phyloP scores from a whole-genome alignment of 1,140 invertebrate species.

The Mya arenaria region DNA sequence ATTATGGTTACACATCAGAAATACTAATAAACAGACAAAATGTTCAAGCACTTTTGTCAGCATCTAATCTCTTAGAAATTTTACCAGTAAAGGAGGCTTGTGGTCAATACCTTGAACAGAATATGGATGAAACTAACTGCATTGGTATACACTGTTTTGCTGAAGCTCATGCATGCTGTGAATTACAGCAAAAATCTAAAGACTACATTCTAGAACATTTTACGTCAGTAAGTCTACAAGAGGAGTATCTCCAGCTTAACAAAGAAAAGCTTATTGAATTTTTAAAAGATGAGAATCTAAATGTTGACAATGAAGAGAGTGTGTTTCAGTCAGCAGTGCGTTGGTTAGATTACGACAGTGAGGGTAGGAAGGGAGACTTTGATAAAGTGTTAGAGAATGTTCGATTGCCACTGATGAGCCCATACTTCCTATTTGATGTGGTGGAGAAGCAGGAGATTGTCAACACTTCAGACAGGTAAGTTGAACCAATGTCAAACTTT shows the following conservation, averaged over 20 bases:
- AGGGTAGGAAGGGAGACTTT: slow-evolving; percentile 64
- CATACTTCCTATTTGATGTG: slow-evolving; percentile 83
- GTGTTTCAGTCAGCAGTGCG: slow-evolving; percentile 82
- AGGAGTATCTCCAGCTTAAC: slow-evolving; percentile 82
- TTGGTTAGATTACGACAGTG: slow-evolving; percentile 82
- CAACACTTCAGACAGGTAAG: slow-evolving; percentile 52
- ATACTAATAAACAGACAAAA: slow-evolving; percentile 83
- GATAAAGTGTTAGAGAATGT: slow-evolving; percentile 82
- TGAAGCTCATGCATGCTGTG: slow-evolving; percentile 83
- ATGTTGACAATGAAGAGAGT: slow-evolving; percentile 83
- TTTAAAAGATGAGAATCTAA: slow-evolving; percentile 82
- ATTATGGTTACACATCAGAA: slow-evolving; percentile 84
- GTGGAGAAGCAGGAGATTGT: slow-evolving; percentile 81
- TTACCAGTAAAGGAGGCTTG: slow-evolving; percentile 83
- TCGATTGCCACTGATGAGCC: slow-evolving; percentile 82
- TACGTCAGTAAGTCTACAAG: slow-evolving; percentile 76
- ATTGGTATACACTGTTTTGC: slow-evolving; percentile 85
- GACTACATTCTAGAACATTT: slow-evolving; percentile 77
- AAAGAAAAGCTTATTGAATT: slow-evolving; percentile 82
- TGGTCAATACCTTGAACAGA: slow-evolving; percentile 83
- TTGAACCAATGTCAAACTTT: no score
- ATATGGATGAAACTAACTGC: slow-evolving; percentile 84
- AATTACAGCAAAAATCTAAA: slow-evolving; percentile 82
- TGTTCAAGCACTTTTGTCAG: slow-evolving; percentile 83
- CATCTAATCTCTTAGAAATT: slow-evolving; percentile 83